Evolutionary conservation across 1,140 invertebrate species (phyloP).

Genomic region (Sitodiplosis mosellana): DNA sequence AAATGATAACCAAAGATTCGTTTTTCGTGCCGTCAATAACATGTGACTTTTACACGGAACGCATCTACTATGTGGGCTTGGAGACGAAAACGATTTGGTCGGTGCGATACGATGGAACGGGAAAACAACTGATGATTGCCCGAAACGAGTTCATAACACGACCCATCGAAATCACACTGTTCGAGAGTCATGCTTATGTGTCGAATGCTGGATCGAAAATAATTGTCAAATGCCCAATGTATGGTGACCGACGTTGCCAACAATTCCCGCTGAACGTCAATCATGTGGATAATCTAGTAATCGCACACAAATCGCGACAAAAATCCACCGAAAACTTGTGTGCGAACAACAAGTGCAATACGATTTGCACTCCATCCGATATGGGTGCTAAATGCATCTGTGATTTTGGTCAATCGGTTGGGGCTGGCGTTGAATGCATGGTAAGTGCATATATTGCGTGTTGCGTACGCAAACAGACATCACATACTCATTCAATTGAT

Average conservation of each 20-base stretch:
- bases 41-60: constrained; percentile 40
- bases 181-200: constrained; percentile 40
- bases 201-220: constrained; percentile 26
- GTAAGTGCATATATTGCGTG: no score
- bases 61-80: constrained; percentile 50
- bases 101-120: constrained; percentile 41
- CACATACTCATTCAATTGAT: no score
- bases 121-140: constrained; percentile 29
- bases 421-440: no score
- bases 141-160: constrained; percentile 26
- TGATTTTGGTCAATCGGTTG: constrained; percentile 21
- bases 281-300: constrained; percentile 30
- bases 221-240: constrained; percentile 33
- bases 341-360: constrained; percentile 25
- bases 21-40: constrained; percentile 43
- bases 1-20: constrained; percentile 19
- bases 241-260: constrained; percentile 24
- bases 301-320: constrained; percentile 35
- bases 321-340: constrained; percentile 28
- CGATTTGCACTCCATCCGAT: constrained; percentile 32
- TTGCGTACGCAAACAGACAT: no score
- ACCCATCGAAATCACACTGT: constrained; percentile 31
- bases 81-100: constrained; percentile 37
- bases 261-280: constrained; percentile 24
- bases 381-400: constrained; percentile 33